A percentile compares a stretch with the other conserved stretches of the same genome.
phyloP scores from a whole-genome alignment of 2,797 vertebrate genomes.

The Gambelia wislizenii region DNA sequence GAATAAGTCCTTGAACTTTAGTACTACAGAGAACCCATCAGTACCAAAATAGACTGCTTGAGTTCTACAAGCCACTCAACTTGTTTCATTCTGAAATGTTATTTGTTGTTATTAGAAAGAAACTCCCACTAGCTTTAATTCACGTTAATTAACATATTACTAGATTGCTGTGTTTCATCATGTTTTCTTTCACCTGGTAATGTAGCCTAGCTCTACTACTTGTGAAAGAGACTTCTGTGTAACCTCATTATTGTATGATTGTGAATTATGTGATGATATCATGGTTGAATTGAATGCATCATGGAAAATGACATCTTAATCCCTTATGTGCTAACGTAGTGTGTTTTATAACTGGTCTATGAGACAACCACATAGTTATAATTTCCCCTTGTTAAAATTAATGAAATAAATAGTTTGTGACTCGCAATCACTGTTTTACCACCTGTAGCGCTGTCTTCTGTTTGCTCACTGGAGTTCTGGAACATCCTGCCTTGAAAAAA shows the following conservation, averaged over 20 bases:
- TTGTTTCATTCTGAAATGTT: too few species aligned
- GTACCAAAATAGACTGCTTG: too few species aligned
- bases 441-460: neutral
- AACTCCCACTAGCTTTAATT: too few species aligned
- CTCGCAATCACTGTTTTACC: slow-evolving; percentile 12
- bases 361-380: neutral
- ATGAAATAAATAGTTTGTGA: neutral
- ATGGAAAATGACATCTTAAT: neutral
- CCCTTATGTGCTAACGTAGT: neutral
- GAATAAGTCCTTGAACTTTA: too few species aligned
- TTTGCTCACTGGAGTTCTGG: neutral
- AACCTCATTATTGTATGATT: neutral
- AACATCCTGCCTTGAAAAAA: slow-evolving; percentile 5
- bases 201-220: neutral
- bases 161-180: too few species aligned
- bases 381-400: slow-evolving; percentile 12
- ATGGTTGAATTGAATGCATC: slow-evolving; percentile 14
- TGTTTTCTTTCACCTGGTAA: too few species aligned
- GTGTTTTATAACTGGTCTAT: neutral
- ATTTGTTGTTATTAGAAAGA: too few species aligned
- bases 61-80: too few species aligned
- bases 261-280: neutral
- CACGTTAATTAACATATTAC: too few species aligned
- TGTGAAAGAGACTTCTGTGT: neutral
- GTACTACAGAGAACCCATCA: too few species aligned